A percentile compares a stretch with the other conserved stretches of the same genome.
Evolutionary conservation across 2,113 vertebrate species (phyloP).

Genomic region (Loxodonta africana): DNA sequence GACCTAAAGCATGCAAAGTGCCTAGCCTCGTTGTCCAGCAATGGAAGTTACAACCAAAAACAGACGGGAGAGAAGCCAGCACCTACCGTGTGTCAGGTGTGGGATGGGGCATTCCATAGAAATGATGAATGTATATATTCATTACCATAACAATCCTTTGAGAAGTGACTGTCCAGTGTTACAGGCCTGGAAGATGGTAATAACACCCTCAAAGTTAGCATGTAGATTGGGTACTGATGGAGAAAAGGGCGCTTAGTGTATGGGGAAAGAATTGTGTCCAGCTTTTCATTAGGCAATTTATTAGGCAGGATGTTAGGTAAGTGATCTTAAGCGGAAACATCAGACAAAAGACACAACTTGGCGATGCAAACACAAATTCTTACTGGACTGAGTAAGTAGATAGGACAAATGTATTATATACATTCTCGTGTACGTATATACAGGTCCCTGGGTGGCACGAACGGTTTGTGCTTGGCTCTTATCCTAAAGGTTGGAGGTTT

Average conservation of each 20-base stretch:
- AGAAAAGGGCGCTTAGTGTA: background rate
- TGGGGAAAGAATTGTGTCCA: background rate
- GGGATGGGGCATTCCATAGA: background rate
- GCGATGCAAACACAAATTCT: background rate
- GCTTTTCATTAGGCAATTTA: background rate
- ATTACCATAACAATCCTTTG: background rate
- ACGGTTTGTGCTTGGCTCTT: too few species aligned
- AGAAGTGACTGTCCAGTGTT: background rate
- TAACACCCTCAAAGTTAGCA: background rate
- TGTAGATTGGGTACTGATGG: accelerated
- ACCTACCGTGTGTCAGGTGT: background rate
- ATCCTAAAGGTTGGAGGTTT: too few species aligned
- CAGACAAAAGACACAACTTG: background rate
- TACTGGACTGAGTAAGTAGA: background rate
- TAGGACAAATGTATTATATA: background rate
- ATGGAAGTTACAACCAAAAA: background rate
- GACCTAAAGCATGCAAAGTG: background rate
- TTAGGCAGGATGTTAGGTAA: accelerated
- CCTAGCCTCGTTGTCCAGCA: background rate
- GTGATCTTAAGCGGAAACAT: too few species aligned
- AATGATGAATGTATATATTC: too few species aligned
- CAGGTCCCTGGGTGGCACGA: too few species aligned
- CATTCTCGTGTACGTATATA: background rate
- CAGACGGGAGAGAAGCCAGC: background rate
- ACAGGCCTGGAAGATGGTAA: background rate